phyloP scores from a whole-genome alignment of 2,113 vertebrate species.

The Saguinus midas region DNA sequence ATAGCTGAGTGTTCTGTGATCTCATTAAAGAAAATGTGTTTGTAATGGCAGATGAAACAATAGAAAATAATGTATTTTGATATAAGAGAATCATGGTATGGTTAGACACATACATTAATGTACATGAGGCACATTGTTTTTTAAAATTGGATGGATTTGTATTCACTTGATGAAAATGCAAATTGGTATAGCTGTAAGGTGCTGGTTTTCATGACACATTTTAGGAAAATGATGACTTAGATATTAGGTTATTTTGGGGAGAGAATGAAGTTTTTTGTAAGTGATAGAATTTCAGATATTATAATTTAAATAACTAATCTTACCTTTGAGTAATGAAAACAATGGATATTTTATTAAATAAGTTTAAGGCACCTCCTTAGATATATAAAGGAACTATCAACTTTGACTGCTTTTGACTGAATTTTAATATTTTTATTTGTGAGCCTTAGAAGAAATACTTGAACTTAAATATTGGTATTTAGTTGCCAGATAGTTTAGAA shows the following conservation, averaged over 20 bases:
- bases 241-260: not conserved
- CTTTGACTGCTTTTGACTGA: not conserved
- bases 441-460: conserved; percentile 10
- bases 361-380: not conserved
- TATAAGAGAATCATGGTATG: not conserved
- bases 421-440: conserved; percentile 42
- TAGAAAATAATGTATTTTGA: not conserved
- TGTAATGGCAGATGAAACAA: not conserved
- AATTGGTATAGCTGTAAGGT: not conserved
- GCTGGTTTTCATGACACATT: not conserved
- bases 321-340: not conserved
- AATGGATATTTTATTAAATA: not conserved
- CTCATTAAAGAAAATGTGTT: not conserved
- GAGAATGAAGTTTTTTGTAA: conserved; percentile 12
- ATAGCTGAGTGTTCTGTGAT: not conserved
- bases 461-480: not conserved
- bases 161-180: not conserved
- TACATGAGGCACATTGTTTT: not conserved
- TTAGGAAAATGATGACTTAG: not conserved
- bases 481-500: conserved; percentile 14
- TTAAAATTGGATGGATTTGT: not conserved
- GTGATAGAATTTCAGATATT: conserved; percentile 18
- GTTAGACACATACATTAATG: not conserved
- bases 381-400: not conserved
- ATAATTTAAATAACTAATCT: not conserved